Conservation (phyloP, 35 echinoderm and acorn worm species). For the Apostichopus japonicus region DNA sequence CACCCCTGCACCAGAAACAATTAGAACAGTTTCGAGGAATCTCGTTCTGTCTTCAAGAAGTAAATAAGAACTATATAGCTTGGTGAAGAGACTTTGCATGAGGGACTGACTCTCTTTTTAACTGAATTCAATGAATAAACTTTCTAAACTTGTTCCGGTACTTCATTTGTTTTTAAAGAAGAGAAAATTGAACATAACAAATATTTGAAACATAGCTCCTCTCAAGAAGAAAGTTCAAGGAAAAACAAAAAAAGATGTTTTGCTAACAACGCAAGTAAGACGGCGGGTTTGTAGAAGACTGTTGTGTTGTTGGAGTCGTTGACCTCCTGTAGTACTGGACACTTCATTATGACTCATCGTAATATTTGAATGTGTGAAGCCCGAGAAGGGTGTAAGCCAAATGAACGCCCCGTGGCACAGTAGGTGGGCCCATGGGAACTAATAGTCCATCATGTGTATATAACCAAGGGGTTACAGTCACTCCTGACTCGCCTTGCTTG, state of each 20-base stretch:
- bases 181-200: too few species aligned
- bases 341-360: background rate
- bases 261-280: too few species aligned
- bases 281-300: background rate
- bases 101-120: too few species aligned
- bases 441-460: background rate
- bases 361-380: background rate
- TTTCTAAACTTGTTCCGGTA: too few species aligned
- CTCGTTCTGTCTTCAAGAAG: background rate
- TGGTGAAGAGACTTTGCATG: background rate
- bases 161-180: too few species aligned
- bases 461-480: background rate
- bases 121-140: too few species aligned
- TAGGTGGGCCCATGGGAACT: conserved; percentile 4
- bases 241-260: too few species aligned
- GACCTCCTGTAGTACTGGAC: background rate
- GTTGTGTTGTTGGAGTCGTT: background rate
- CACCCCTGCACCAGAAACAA: background rate
- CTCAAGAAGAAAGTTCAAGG: background rate
- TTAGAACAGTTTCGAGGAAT: background rate
- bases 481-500: background rate
- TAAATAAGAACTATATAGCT: background rate
- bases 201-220: background rate
- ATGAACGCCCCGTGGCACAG: background rate
- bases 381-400: background rate